Evolutionary conservation across 2,113 vertebrate genomes (phyloP), one percentile per base, ranked within the genome.

Genomic region (Callipepla squamata): DNA sequence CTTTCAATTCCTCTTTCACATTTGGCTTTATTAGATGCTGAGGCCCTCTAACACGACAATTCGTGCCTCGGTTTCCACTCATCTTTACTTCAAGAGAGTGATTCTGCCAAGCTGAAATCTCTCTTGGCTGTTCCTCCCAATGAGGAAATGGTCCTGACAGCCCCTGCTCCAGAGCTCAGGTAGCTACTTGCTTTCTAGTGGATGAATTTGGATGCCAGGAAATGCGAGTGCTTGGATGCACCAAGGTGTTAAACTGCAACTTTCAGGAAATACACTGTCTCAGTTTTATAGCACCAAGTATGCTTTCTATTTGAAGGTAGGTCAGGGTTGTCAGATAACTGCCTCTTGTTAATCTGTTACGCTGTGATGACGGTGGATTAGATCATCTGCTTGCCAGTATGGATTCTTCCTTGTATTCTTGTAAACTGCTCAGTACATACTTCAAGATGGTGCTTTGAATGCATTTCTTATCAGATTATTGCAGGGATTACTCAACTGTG

Each of bases 31-130:
- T 55, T 87, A 65, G 68, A 44, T 51, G 18, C 58, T 51, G 74
- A 63, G 22, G 61, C 47, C 21, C 32, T 92, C 72, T 85, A 66
- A 80, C 47, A 67, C 77, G 76, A 68, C 3, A 16, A 47, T 74
- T 83, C 55, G 59, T 94, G 61, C 75, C 65, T 91, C 76, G 14
- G 4, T 80, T 93, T 85, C 69, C 62, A 16, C 21, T 90, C 89
- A 80, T 50, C 53, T 87, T 75, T 79, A 25, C 77, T 93, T 95
- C 47, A 82, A 62, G 63, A 62, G 70, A 76, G 22, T 34, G 38
- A 44, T 79, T 92, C 61, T 92, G 78, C 81, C 72, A 44, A 80
- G 53, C 59, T 88, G 73, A 92, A 55, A 70, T 91, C 61, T 58
- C 61, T 83, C 44, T 80, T 94, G 87, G 79, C 84, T 2, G 4